Base-by-base conservation (phyloP, 2,888 invertebrate genomes). In the Xestobium rufovillosum region DNA sequence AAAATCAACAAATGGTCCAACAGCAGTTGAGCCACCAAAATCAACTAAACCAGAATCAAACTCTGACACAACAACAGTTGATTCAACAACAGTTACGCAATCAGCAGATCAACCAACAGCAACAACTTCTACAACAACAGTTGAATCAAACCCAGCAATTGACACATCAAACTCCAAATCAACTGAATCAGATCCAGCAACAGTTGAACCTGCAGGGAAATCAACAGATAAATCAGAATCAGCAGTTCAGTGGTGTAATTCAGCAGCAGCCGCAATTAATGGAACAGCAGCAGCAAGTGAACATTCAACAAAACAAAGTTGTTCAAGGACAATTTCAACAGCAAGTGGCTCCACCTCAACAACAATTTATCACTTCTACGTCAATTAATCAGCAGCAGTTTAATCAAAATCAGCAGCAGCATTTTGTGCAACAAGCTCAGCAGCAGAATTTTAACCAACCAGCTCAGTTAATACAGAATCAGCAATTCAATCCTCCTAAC, bases 61-160 rank as follows among this genome's bases (percentile, higher is more conserved):
- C n/a, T n/a, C n/a, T 39, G 16, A 38, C 38, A 16, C 19, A 38
- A 30, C 47, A 46, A 36, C 49, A 50, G 19, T 40, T 49, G 29
- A 42, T 31, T 41, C 46, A 44, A 26, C 44, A 44, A 28, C 43
- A 46, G 17, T 36, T 42, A 10, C 16, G 23, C 2, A 59, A 64
- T 36, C 65, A 62, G 31, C 59, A 55, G 35, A 64, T 60, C n/a
- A 42, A 44, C 8, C 52, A 48, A 32, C 48, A 47, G 33, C 61
- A 19, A n/a, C 23, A 19, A 19, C 23, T 19, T 6, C 23, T 59
- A 31, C 47, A 57, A 40, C 51, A 54, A 19, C 23, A 19, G n/a
- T 8, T 19, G 23, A n/a, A n/a, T n/a, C 23, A 19, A n/a, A 19
- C 11, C 17, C 11, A n/a, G 27, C 23, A 19, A 19, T n/a, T 19